Evolutionary conservation across 1,140 invertebrate genomes (phyloP).

Genomic region (Zaprionus gabonicus): DNA sequence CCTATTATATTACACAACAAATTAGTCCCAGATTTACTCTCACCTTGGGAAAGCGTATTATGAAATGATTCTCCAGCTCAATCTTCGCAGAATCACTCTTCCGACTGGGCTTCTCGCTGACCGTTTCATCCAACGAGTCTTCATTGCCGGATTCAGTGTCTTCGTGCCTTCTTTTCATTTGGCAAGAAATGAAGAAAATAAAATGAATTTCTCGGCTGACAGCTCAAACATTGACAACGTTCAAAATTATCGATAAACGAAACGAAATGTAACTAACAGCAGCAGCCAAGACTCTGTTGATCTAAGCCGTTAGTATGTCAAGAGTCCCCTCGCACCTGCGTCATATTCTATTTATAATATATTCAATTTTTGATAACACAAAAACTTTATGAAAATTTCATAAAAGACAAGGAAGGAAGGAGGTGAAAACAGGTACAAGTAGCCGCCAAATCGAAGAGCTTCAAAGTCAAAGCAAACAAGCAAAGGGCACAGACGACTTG

Average conservation of each 20-base stretch:
- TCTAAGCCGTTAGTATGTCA: not conserved
- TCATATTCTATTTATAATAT: slow-evolving; percentile 22
- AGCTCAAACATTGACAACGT: not conserved
- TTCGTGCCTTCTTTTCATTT: not conserved
- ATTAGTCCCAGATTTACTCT: not conserved
- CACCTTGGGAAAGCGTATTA: slow-evolving; percentile 92
- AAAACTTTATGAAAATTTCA: slow-evolving; percentile 78
- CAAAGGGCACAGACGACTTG: slow-evolving; percentile 34
- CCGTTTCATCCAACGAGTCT: slow-evolving; percentile 7
- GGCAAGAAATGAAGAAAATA: not conserved
- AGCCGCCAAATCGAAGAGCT: slow-evolving; percentile 39
- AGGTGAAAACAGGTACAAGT: not conserved
- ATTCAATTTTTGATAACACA: slow-evolving; percentile 79
- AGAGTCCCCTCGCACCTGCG: not conserved
- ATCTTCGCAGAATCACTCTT: slow-evolving; percentile 82
- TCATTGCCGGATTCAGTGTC: slow-evolving; percentile 16
- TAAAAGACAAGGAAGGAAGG: slow-evolving; percentile 27
- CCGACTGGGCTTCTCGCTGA: slow-evolving; percentile 28
- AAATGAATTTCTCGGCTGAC: not conserved
- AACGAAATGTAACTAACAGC: not conserved
- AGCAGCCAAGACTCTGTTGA: not conserved
- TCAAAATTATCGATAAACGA: not conserved
- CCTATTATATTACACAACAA: no score
- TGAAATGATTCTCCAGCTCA: slow-evolving; percentile 94
- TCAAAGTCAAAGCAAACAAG: slow-evolving; percentile 67